These are phyloP conservation scores for Sarcoramphus papa DNA, from an alignment of 2,797 vertebrate species.

Conservation along the genomic window DNA sequence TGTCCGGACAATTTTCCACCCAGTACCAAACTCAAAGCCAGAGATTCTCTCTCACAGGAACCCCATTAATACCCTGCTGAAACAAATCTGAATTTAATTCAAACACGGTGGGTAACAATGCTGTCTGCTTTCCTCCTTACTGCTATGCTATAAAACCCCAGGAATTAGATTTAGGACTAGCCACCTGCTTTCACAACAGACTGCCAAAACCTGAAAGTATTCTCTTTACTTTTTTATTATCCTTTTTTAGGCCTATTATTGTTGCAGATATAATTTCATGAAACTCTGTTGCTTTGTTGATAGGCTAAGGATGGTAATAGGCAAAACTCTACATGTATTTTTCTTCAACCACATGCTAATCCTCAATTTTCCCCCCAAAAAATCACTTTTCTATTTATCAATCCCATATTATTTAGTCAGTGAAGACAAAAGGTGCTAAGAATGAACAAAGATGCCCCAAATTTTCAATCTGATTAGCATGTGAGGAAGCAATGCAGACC, in stretches of 20 bases:
- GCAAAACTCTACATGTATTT: neutral
- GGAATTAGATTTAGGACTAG: conserved; percentile 34
- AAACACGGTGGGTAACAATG: conserved; percentile 18
- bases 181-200: conserved; percentile 48
- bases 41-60: neutral
- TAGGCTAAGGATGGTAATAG: neutral
- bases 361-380: fast-evolving
- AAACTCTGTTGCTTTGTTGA: neutral
- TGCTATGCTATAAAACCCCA: conserved; percentile 20
- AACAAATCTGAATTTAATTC: conserved; percentile 71
- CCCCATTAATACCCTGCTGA: conserved; percentile 63
- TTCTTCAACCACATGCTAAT: neutral
- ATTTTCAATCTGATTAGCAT: neutral
- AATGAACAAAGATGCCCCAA: fast-evolving
- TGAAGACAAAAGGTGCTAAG: neutral
- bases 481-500: neutral
- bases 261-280: neutral
- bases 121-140: conserved; percentile 25
- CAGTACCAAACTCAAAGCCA: neutral
- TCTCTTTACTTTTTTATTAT: neutral
- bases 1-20: neutral
- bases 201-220: conserved; percentile 10
- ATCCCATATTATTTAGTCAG: neutral
- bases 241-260: neutral
- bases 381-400: neutral